These are phyloP conservation scores for Psophia crepitans DNA, from an alignment of 2,113 vertebrate genomes.

Conservation along the genomic window DNA sequence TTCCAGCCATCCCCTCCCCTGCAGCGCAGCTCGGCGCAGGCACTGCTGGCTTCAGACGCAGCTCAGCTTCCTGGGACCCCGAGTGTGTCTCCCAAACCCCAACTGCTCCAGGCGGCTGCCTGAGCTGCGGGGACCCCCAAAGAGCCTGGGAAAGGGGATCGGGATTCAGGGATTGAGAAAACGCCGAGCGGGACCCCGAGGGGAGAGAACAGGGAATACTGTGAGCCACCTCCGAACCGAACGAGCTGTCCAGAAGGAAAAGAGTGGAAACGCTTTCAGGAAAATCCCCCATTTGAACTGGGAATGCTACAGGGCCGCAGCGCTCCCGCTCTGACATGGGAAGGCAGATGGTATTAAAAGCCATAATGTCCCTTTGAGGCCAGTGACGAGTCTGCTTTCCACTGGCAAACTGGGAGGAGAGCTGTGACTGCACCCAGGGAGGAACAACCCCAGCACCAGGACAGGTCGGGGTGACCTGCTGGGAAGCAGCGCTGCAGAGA, in stretches of 20 bases:
- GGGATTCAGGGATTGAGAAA: background rate
- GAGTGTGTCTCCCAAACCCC: background rate
- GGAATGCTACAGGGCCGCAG: background rate
- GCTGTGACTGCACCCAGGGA: no score
- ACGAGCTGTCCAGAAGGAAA: background rate
- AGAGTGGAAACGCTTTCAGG: background rate
- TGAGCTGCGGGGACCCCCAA: background rate
- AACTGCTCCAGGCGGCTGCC: background rate
- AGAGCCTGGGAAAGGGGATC: background rate
- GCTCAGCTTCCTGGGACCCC: background rate
- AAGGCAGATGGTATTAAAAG: background rate
- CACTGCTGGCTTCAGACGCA: accelerated
- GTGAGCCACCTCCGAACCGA: background rate
- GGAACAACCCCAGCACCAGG: no score
- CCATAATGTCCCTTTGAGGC: background rate
- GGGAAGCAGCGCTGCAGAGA: no score
- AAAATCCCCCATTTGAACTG: background rate
- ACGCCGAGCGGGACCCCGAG: accelerated
- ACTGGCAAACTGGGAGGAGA: accelerated
- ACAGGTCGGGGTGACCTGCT: no score
- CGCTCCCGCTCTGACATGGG: background rate
- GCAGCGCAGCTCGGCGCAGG: background rate
- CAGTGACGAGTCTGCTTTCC: background rate
- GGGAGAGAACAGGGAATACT: background rate
- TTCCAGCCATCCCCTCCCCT: background rate